A percentile compares a stretch with the other conserved stretches of the same genome.
Conservation (phyloP, 2,797 vertebrate species). For the Fistularia commersonii region DNA sequence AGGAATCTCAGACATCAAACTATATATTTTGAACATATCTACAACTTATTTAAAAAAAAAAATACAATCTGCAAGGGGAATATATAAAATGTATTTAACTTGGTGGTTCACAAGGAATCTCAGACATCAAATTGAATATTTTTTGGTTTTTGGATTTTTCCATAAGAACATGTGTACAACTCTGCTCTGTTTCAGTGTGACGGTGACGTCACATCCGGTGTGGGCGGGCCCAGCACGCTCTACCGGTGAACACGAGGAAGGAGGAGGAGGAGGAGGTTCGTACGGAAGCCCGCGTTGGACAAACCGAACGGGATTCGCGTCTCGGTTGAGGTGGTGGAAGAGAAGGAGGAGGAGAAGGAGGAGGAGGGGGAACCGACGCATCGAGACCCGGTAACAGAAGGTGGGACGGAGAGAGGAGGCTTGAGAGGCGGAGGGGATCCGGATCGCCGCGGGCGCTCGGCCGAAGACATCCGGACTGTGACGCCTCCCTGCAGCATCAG, state of each 20-base stretch:
- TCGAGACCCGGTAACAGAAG: too few species aligned
- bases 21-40: not conserved
- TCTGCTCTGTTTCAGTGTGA: slow-evolving; percentile 12
- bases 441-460: slow-evolving; percentile 38
- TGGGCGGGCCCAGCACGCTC: slow-evolving; percentile 43
- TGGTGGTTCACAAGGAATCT: too few species aligned
- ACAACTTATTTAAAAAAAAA: not conserved
- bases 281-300: too few species aligned
- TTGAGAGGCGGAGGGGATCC: slow-evolving; percentile 20
- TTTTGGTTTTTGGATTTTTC: not conserved
- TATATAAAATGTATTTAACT: too few species aligned
- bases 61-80: too few species aligned
- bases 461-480: slow-evolving; percentile 30
- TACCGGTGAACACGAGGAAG: not conserved
- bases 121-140: too few species aligned
- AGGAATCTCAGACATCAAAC: too few species aligned
- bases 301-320: too few species aligned
- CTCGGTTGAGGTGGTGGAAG: not conserved
- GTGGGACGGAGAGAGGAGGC: not conserved
- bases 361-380: not conserved
- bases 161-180: not conserved
- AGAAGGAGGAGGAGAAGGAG: not conserved
- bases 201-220: slow-evolving; percentile 45
- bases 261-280: not conserved
- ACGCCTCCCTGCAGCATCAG: slow-evolving; percentile 56